phyloP scores from a whole-genome alignment of 2,888 invertebrate genomes.

The Drosophila kuntzei region DNA sequence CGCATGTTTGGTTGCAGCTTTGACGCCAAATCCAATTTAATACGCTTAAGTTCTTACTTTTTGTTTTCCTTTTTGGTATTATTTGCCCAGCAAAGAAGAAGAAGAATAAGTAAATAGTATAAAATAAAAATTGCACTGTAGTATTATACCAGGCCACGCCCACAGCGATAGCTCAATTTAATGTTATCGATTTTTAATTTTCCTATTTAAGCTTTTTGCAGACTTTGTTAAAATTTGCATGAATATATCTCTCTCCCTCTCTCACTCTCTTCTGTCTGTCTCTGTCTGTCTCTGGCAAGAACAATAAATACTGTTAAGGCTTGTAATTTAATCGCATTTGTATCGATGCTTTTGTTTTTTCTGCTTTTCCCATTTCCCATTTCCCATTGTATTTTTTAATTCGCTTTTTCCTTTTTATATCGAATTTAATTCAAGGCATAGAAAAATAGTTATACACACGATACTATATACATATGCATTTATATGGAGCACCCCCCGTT shows the following conservation, averaged over 20 bases:
- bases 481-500: constrained; percentile 47
- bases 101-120: constrained; percentile 8
- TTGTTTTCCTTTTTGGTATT: constrained; percentile 53
- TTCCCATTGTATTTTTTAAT: constrained; percentile 64
- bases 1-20: constrained; percentile 79
- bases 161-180: constrained; percentile 57
- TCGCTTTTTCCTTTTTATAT: constrained; percentile 35
- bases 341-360: constrained; percentile 69
- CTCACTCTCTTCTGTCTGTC: background rate
- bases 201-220: constrained; percentile 68
- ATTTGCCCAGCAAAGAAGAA: constrained; percentile 16
- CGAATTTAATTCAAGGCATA: constrained; percentile 77
- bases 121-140: constrained; percentile 45
- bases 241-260: background rate
- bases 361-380: constrained; percentile 30
- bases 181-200: constrained; percentile 81
- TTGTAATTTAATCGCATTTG: constrained; percentile 79
- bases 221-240: constrained; percentile 69
- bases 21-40: constrained; percentile 81
- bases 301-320: constrained; percentile 59
- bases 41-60: constrained; percentile 82
- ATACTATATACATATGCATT: constrained; percentile 42
- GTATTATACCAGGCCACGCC: constrained; percentile 36
- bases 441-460: constrained; percentile 71
- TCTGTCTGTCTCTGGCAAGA: constrained; percentile 10